phyloP scores from a whole-genome alignment of 2,888 invertebrate genomes.

The Xanthia icteritia region DNA sequence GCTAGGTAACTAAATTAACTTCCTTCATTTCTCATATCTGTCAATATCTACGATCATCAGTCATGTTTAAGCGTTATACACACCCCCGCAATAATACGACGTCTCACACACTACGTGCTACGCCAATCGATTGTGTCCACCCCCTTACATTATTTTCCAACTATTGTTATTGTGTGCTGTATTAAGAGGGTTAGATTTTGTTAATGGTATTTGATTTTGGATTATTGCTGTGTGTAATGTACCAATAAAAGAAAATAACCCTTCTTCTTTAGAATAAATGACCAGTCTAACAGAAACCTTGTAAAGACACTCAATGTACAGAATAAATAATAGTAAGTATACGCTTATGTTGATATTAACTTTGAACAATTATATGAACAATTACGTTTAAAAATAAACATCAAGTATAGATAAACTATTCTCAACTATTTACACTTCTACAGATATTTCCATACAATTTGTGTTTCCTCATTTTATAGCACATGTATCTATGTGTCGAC shows the following conservation, averaged over 20 bases:
- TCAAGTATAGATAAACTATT: conserved; percentile 14
- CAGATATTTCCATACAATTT: conserved; percentile 20
- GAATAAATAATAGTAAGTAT: background rate
- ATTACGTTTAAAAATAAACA: conserved; percentile 21
- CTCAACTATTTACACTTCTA: conserved; percentile 4
- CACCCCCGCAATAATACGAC: conserved; percentile 61
- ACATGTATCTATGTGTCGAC: conserved; percentile 16
- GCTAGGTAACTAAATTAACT: conserved; percentile 23
- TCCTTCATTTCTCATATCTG: conserved; percentile 34
- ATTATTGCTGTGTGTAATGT: conserved; percentile 19
- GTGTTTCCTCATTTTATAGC: conserved; percentile 44
- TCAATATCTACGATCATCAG: conserved; percentile 44
- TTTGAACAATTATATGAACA: conserved; percentile 4
- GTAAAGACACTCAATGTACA: background rate
- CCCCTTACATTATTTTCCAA: conserved; percentile 41
- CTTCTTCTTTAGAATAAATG: background rate
- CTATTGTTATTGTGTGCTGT: conserved; percentile 11
- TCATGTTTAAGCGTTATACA: conserved; percentile 54
- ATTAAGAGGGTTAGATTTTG: conserved; percentile 23
- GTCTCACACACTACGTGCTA: conserved; percentile 29
- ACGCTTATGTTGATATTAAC: background rate
- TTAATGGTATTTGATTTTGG: conserved; percentile 34
- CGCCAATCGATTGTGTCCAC: conserved; percentile 48
- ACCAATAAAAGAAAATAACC: background rate
- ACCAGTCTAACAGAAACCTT: background rate